Conservation (phyloP, 2,113 vertebrate species). For the Gobio gobio region DNA sequence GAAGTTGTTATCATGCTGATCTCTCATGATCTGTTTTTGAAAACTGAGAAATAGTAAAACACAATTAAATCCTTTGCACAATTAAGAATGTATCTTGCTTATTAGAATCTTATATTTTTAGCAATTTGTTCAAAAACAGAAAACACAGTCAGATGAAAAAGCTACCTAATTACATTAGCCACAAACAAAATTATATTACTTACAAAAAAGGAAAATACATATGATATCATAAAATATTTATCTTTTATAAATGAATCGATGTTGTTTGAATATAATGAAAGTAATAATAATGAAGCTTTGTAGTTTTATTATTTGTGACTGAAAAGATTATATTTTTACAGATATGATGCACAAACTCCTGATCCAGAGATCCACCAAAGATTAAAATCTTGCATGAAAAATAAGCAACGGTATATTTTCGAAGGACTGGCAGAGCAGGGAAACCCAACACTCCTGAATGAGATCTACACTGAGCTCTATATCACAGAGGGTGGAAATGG, state of each 20-base stretch:
- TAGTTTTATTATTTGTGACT: background rate
- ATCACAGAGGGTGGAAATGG: slow-evolving; percentile 25
- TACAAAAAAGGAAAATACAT: too few relatives aligned
- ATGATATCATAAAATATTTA: too few relatives aligned
- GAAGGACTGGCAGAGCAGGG: slow-evolving; percentile 33
- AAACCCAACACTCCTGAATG: slow-evolving; percentile 22
- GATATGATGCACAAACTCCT: background rate
- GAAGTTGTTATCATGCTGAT: background rate
- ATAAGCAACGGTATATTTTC: background rate
- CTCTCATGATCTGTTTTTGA: background rate
- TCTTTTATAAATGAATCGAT: background rate
- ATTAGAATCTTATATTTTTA: background rate
- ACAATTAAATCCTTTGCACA: background rate
- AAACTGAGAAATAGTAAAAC: background rate
- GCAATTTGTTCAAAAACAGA: background rate
- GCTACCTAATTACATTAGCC: too few relatives aligned
- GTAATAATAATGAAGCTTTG: background rate
- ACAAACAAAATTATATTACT: too few relatives aligned
- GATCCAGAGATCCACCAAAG: background rate
- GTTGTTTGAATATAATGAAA: background rate
- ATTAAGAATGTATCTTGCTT: background rate
- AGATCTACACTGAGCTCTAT: slow-evolving; percentile 48
- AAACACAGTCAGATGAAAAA: background rate
- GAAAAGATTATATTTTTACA: background rate
- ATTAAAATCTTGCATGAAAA: background rate